Conservation (phyloP, 2,888 invertebrate species). For the Melangyna quadrimaculata region DNA sequence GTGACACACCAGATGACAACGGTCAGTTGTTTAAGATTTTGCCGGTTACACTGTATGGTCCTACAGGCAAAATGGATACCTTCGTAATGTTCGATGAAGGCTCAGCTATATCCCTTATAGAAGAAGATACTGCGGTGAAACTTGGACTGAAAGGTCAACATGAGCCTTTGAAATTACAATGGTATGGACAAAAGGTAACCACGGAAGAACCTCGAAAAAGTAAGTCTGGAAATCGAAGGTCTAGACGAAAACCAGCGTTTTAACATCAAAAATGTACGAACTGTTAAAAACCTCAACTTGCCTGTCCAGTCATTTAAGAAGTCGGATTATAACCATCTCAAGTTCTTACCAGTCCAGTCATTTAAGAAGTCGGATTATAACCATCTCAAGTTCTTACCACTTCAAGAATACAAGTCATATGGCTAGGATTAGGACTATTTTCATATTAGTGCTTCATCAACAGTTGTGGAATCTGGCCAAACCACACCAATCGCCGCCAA, state of each 20-base stretch:
- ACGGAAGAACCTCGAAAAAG: too few relatives aligned
- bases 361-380: neutral
- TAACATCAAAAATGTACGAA: neutral
- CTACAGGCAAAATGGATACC: neutral
- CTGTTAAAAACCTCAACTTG: neutral
- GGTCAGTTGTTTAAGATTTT: slow-evolving; percentile 42
- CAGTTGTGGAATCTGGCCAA: too few relatives aligned
- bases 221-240: neutral
- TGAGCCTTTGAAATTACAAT: slow-evolving; percentile 48
- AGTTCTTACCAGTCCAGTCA: too few relatives aligned
- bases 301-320: too few relatives aligned
- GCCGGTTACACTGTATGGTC: slow-evolving; percentile 36
- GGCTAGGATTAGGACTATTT: neutral
- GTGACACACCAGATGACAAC: neutral
- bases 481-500: too few relatives aligned
- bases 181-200: slow-evolving; percentile 40
- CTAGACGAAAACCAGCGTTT: neutral
- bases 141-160: slow-evolving; percentile 45
- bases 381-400: neutral
- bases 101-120: slow-evolving; percentile 43
- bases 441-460: too few relatives aligned
- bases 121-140: slow-evolving; percentile 8
- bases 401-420: neutral
- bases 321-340: too few relatives aligned
- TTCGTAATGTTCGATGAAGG: neutral